Percentiles rank a stretch among this genome's conserved stretches.
phyloP scores from a whole-genome alignment of 2,797 vertebrate species.

The Argya squamiceps region DNA sequence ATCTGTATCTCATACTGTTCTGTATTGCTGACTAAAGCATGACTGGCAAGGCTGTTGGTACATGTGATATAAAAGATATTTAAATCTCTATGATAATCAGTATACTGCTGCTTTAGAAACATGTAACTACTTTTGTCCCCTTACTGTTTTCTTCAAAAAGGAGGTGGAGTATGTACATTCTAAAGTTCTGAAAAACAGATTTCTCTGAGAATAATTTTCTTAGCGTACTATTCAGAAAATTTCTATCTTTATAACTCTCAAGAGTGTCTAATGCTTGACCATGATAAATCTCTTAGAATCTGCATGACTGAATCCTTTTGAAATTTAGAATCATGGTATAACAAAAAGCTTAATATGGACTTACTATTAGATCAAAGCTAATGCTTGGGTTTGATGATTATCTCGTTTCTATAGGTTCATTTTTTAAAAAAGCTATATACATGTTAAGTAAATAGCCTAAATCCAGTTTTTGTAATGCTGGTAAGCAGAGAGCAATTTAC shows the following conservation, averaged over 20 bases:
- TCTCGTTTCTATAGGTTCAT: neutral
- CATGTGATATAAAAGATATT: neutral
- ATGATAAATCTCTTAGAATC: neutral
- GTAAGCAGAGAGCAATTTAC: neutral
- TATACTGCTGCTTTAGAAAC: neutral
- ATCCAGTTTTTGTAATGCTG: neutral
- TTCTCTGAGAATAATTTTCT: conserved; percentile 7
- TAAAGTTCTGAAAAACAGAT: neutral
- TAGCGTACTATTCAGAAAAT: neutral
- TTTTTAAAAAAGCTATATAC: neutral
- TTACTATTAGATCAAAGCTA: neutral
- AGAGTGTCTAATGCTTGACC: neutral
- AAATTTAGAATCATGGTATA: neutral
- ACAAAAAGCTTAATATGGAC: neutral
- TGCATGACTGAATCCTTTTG: neutral
- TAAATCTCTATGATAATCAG: neutral
- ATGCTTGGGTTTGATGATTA: neutral
- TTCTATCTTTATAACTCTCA: neutral
- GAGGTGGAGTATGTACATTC: neutral
- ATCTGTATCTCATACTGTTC: neutral
- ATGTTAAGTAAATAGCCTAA: neutral
- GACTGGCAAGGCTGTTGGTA: conserved; percentile 33
- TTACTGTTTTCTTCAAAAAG: neutral
- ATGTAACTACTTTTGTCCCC: neutral
- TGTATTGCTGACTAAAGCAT: conserved; percentile 50